Conservation (phyloP, 2,797 vertebrate species). For the Myripristis jacobus region DNA sequence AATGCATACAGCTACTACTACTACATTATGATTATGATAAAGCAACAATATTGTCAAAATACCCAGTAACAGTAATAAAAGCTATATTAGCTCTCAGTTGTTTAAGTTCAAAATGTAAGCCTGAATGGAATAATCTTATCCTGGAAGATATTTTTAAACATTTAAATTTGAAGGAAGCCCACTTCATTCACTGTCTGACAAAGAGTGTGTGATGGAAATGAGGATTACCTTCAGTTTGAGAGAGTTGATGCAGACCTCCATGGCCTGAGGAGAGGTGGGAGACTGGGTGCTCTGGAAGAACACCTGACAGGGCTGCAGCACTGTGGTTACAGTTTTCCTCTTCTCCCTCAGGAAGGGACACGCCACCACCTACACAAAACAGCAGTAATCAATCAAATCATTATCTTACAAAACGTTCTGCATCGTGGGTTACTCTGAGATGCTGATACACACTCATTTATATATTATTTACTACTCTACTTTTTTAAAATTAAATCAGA, state of each 20-base stretch:
- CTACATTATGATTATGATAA: no score
- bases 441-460: no score
- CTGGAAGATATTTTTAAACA: not conserved
- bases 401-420: not conserved
- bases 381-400: not conserved
- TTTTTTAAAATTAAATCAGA: not conserved
- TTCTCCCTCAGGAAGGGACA: constrained; percentile 92
- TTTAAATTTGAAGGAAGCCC: not conserved
- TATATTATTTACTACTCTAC: not conserved
- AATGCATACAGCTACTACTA: no score
- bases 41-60: no score
- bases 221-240: constrained; percentile 90
- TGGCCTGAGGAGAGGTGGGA: constrained; percentile 82
- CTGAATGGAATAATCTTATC: no score
- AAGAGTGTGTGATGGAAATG: not conserved
- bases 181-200: not conserved
- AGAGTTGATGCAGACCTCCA: constrained; percentile 90
- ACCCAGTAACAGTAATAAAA: no score
- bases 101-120: no score
- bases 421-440: no score
- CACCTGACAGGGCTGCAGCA: constrained; percentile 94
- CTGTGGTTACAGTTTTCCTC: constrained; percentile 89
- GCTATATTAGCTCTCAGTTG: no score
- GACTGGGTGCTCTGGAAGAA: constrained; percentile 87
- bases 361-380: constrained; percentile 83